phyloP scores from a whole-genome alignment of 2,888 invertebrate species.

The Xylota sylvarum region DNA sequence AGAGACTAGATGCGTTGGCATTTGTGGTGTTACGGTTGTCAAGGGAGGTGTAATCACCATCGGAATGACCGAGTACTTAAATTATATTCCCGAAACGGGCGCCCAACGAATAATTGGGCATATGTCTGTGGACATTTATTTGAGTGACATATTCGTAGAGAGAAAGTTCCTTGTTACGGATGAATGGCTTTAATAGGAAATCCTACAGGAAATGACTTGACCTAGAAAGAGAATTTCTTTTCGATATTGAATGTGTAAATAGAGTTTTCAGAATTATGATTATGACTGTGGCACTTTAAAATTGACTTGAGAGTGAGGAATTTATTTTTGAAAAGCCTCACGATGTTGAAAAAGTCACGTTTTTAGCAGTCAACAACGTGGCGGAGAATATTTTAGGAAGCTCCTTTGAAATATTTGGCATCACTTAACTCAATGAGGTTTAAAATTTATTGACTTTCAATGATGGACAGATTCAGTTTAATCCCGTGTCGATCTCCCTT shows the following conservation, averaged over 20 bases:
- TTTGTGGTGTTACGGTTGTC: background rate
- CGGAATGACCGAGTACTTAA: conserved; percentile 9
- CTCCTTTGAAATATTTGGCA: background rate
- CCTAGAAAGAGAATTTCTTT: background rate
- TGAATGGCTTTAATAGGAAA: background rate
- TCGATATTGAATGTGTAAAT: background rate
- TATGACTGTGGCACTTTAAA: background rate
- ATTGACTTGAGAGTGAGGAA: background rate
- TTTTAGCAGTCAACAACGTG: background rate
- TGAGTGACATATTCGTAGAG: conserved; percentile 3
- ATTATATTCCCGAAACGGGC: background rate
- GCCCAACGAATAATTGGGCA: conserved; percentile 4
- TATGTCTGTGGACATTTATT: conserved; percentile 13
- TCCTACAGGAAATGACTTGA: background rate
- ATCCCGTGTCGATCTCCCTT: background rate
- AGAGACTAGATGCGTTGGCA: background rate
- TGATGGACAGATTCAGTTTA: background rate
- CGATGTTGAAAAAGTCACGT: background rate
- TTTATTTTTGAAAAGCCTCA: background rate
- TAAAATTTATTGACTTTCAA: background rate
- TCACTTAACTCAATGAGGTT: background rate
- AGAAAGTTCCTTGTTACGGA: background rate
- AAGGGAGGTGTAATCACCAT: conserved; percentile 2
- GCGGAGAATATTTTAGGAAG: background rate
- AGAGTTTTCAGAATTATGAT: background rate